phyloP scores from a whole-genome alignment of 1,140 invertebrate genomes.

The Lasaia peninsularis region DNA sequence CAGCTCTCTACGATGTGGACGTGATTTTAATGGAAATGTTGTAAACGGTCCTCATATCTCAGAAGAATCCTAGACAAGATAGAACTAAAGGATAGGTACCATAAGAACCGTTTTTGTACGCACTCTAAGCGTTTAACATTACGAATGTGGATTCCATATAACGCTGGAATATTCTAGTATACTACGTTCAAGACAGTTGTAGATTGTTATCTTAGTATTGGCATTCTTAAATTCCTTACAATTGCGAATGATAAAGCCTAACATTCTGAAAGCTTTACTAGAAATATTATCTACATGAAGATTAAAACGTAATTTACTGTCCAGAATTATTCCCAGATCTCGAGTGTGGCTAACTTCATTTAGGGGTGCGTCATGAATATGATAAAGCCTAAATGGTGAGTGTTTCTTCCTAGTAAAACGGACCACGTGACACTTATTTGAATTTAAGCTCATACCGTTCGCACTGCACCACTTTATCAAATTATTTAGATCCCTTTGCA shows the following conservation, averaged over 20 bases:
- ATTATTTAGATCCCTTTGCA: too few relatives aligned
- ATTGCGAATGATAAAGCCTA: too few relatives aligned
- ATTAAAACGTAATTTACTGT: background rate
- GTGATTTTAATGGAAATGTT: background rate
- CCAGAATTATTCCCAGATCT: slow-evolving; percentile 4
- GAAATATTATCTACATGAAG: background rate
- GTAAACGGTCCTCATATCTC: slow-evolving; percentile 1
- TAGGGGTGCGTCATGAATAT: too few relatives aligned
- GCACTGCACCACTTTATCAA: too few relatives aligned
- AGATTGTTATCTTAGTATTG: background rate
- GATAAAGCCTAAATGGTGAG: too few relatives aligned
- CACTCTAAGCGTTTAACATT: slow-evolving; percentile 10
- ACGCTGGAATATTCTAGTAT: slow-evolving; percentile 8
- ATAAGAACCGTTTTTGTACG: too few relatives aligned
- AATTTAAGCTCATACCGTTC: too few relatives aligned
- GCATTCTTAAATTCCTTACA: slow-evolving; percentile 3
- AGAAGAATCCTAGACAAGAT: slow-evolving; percentile 6
- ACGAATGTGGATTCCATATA: slow-evolving; percentile 8
- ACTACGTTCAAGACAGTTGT: background rate
- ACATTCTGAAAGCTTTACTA: too few relatives aligned
- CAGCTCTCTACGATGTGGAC: too few relatives aligned
- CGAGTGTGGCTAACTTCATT: too few relatives aligned
- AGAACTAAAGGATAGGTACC: slow-evolving; percentile 7
- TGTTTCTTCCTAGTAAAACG: too few relatives aligned
- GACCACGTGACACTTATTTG: too few relatives aligned